Conservation (phyloP, 2,888 invertebrate genomes). For the Sicus ferrugineus region DNA sequence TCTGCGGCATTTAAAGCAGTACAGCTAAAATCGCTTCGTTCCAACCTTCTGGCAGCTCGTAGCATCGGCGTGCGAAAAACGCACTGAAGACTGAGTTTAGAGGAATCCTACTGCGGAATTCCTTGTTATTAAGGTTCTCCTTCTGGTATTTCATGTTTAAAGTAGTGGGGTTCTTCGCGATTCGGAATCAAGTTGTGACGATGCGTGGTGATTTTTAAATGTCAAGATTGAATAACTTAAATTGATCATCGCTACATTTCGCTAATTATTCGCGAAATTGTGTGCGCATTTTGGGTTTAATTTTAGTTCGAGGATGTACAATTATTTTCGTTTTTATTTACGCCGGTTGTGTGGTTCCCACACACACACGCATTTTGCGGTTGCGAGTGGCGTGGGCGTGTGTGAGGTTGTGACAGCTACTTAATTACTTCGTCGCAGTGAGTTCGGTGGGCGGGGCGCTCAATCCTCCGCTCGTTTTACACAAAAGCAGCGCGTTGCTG, state of each 20-base stretch:
- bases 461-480: too few relatives aligned
- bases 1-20: neutral
- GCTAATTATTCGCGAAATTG: neutral
- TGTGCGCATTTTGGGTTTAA: conserved; percentile 1
- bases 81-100: too few relatives aligned
- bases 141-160: too few relatives aligned
- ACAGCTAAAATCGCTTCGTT: neutral
- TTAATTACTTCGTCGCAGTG: conserved; percentile 14
- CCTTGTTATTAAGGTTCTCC: too few relatives aligned
- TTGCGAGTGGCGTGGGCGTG: neutral
- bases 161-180: too few relatives aligned
- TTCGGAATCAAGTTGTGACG: too few relatives aligned
- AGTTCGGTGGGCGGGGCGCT: neutral
- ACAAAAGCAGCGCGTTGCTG: neutral
- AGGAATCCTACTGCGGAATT: too few relatives aligned
- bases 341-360: neutral
- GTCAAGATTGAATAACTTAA: too few relatives aligned
- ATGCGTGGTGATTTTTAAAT: neutral
- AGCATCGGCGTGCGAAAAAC: too few relatives aligned
- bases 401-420: conserved; percentile 4
- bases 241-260: too few relatives aligned
- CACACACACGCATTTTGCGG: too few relatives aligned
- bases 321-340: neutral
- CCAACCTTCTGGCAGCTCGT: neutral
- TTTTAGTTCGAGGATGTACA: neutral